Conservation (phyloP, 2,888 invertebrate genomes). For the Ommatoiulus sabulosus region DNA sequence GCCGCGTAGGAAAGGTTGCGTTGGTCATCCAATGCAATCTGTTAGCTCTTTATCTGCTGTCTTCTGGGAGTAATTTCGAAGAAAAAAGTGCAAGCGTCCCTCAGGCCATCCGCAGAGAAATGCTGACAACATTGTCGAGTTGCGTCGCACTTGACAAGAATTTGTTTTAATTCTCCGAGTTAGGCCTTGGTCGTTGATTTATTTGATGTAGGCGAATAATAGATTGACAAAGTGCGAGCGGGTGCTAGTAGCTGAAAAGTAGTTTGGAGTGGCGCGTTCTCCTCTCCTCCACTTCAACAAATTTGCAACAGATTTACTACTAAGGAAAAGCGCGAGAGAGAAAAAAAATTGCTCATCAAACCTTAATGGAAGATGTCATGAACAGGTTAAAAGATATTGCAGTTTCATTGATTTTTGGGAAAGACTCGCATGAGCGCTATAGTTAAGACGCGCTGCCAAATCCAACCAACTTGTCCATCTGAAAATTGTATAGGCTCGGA, state of each 20-base stretch:
- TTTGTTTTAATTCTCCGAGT: constrained; percentile 44
- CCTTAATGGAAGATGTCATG: constrained; percentile 48
- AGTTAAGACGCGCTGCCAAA: background rate
- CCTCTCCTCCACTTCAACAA: constrained; percentile 48
- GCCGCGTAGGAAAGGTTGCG: background rate
- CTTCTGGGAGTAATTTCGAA: constrained; percentile 45
- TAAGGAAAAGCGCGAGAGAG: background rate
- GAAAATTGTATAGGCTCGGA: background rate
- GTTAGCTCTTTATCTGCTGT: constrained; percentile 35
- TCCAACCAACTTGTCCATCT: constrained; percentile 28
- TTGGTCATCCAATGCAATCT: constrained; percentile 12
- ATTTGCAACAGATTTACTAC: constrained; percentile 47
- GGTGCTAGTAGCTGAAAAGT: constrained; percentile 14
- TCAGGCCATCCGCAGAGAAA: background rate
- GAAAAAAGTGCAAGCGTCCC: constrained; percentile 27
- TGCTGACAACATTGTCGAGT: constrained; percentile 28
- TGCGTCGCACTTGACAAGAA: constrained; percentile 6
- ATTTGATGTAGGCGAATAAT: constrained; percentile 48
- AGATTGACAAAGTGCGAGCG: constrained; percentile 38
- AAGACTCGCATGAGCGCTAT: background rate
- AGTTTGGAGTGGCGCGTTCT: constrained; percentile 30
- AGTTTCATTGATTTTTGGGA: constrained; percentile 13
- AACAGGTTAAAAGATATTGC: constrained; percentile 48
- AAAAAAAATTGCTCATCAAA: constrained; percentile 45
- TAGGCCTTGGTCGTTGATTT: constrained; percentile 25